A percentile compares a stretch with the other conserved stretches of the same genome.
phyloP scores from a whole-genome alignment of 2,888 invertebrate genomes.

The Napeogenes inachia region DNA sequence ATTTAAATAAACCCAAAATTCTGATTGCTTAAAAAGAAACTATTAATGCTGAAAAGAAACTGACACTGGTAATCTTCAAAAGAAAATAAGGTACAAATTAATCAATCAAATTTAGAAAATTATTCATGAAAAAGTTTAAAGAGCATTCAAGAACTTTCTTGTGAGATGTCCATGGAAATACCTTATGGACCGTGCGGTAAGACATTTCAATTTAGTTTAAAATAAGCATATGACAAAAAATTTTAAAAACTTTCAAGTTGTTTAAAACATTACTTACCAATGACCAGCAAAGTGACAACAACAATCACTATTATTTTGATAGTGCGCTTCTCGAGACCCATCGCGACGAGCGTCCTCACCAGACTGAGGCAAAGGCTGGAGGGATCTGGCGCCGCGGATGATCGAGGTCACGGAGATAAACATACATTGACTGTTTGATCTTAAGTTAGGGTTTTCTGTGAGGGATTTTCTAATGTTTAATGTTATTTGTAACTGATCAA shows the following conservation, averaged over 20 bases:
- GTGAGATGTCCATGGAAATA: no score
- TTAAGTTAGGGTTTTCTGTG: neutral
- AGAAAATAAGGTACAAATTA: no score
- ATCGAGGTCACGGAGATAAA: conserved; percentile 10
- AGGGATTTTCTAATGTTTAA: neutral
- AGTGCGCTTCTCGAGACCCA: conserved; percentile 65
- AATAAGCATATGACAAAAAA: neutral
- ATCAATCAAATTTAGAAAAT: no score
- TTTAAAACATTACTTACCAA: conserved; percentile 50
- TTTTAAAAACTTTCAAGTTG: neutral
- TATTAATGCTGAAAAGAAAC: no score
- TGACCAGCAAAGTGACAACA: conserved; percentile 48
- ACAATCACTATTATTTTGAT: conserved; percentile 62
- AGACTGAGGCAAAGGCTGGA: conserved; percentile 5
- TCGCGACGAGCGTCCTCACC: conserved; percentile 33
- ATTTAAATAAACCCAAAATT: no score
- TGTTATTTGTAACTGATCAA: no score
- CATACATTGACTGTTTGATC: conserved; percentile 41
- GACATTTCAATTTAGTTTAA: neutral
- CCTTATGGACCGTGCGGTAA: neutral
- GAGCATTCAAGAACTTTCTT: no score
- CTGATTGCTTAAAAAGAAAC: no score
- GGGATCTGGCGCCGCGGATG: conserved; percentile 17
- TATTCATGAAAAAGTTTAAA: no score
- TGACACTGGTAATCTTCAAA: no score